Conservation (phyloP, 2,888 invertebrate species). For the Tanypteryx hageni region DNA sequence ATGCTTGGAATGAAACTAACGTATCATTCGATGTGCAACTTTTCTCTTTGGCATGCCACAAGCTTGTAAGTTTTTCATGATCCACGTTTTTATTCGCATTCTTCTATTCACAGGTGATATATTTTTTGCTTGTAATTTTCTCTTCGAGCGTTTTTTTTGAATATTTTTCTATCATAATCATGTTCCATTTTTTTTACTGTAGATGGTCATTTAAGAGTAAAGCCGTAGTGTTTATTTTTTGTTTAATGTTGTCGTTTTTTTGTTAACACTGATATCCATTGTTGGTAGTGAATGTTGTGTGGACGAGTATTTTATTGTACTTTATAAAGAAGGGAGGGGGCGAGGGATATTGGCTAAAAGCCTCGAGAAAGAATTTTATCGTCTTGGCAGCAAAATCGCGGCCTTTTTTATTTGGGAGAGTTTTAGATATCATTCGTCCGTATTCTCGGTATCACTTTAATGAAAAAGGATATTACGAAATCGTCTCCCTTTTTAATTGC, state of each 20-base stretch:
- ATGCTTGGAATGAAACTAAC: constrained; percentile 44
- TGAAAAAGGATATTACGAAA: background rate
- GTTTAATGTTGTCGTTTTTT: background rate
- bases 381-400: background rate
- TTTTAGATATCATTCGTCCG: background rate
- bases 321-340: background rate
- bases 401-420: background rate
- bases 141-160: background rate
- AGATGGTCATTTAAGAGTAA: background rate
- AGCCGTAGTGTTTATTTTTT: background rate
- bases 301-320: constrained; percentile 7
- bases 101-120: constrained; percentile 36
- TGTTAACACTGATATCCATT: background rate
- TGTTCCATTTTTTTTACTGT: background rate
- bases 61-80: constrained; percentile 38
- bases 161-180: background rate
- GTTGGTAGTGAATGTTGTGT: constrained; percentile 4
- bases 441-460: background rate
- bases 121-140: constrained; percentile 55
- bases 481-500: background rate
- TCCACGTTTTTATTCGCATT: constrained; percentile 11
- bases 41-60: constrained; percentile 43
- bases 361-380: background rate
- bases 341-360: background rate
- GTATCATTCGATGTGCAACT: constrained; percentile 39